A percentile compares a stretch with the other conserved stretches of the same genome.
These are phyloP conservation scores for Corythornis vintsioides DNA, from an alignment of 2,113 vertebrate species.

Conservation along the genomic window DNA sequence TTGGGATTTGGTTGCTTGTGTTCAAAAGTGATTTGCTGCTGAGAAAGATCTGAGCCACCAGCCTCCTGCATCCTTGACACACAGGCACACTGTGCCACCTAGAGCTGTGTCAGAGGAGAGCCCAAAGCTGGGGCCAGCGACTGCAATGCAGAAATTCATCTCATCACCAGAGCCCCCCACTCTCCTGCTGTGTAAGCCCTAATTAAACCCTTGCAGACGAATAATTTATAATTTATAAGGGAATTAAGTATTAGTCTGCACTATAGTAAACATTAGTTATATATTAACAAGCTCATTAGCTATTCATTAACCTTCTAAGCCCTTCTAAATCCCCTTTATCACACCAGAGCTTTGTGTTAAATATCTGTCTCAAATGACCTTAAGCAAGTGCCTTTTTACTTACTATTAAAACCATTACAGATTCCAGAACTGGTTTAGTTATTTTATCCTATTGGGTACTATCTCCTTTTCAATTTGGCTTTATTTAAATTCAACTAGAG, in stretches of 20 bases:
- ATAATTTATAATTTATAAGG: constrained; percentile 30
- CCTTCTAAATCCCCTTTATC: neutral
- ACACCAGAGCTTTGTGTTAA: neutral
- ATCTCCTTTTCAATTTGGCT: neutral
- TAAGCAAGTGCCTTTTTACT: neutral
- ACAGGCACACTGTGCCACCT: accelerated
- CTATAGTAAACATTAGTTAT: constrained; percentile 17
- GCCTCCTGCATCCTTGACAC: neutral
- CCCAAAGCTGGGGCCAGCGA: neutral
- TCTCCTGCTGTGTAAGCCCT: neutral
- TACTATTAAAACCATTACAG: neutral
- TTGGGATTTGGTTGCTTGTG: neutral
- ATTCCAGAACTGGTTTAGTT: neutral
- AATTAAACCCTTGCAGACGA: constrained; percentile 28
- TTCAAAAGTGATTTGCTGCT: neutral
- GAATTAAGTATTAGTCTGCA: constrained; percentile 35
- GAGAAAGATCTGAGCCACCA: neutral
- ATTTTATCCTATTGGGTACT: neutral
- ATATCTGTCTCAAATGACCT: neutral
- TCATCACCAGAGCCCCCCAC: neutral
- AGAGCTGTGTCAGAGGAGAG: neutral
- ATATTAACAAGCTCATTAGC: neutral
- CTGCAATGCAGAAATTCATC: neutral
- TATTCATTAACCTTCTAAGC: constrained; percentile 17
- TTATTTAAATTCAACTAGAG: neutral